Percentiles rank a stretch among this genome's conserved stretches.
These are phyloP conservation scores for Strigamia crassipes DNA, from an alignment of 2,888 invertebrate species.

Conservation along the genomic window DNA sequence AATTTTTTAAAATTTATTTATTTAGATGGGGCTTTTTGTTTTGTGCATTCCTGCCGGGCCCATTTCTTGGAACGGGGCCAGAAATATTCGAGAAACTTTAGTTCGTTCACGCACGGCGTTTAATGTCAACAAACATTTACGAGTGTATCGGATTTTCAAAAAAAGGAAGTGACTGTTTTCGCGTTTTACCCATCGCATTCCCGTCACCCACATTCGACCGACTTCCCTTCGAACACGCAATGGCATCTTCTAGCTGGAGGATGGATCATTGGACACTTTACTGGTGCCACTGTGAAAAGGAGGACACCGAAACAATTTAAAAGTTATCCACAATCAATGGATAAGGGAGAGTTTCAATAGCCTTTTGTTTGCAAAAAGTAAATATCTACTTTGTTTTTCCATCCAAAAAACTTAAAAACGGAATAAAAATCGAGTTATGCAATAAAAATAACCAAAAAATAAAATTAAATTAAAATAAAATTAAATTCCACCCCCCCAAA, in stretches of 20 bases:
- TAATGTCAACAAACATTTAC: slow-evolving; percentile 1
- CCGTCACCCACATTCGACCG: neutral
- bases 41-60: neutral
- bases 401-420: neutral
- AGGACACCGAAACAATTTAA: slow-evolving; percentile 21
- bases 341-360: neutral
- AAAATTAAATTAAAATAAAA: no score
- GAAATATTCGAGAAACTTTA: neutral
- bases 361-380: neutral
- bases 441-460: neutral
- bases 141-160: neutral
- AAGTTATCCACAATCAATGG: slow-evolving; percentile 14
- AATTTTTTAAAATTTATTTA: neutral
- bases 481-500: no score
- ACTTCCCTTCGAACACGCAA: neutral
- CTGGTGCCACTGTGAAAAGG: neutral
- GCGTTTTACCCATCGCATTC: neutral
- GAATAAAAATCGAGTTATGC: neutral
- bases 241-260: slow-evolving; percentile 19
- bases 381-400: neutral
- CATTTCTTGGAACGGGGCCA: neutral
- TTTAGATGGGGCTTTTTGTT: neutral
- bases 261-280: slow-evolving; percentile 5
- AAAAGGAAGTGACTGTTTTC: slow-evolving; percentile 17
- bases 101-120: neutral